Percentiles rank a stretch among this genome's conserved stretches.
Conservation (phyloP, 2,888 invertebrate species). For the Drosophila nigricruria region DNA sequence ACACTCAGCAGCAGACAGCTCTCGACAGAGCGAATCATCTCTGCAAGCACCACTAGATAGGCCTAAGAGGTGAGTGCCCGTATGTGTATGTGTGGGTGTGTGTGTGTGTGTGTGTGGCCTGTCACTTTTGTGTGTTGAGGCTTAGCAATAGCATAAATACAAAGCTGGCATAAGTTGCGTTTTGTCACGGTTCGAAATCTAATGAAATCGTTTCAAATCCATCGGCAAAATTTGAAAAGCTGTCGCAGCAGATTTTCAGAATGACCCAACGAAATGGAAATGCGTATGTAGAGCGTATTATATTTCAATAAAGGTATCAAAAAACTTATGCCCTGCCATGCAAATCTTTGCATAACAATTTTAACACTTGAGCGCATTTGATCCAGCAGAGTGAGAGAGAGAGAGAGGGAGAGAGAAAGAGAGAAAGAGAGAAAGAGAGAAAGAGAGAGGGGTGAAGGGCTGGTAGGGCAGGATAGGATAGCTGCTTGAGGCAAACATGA, state of each 20-base stretch:
- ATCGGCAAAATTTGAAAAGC: slow-evolving; percentile 27
- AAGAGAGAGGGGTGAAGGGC: not conserved
- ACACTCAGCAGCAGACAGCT: slow-evolving; percentile 42
- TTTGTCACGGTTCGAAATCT: slow-evolving; percentile 69
- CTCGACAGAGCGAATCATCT: slow-evolving; percentile 18
- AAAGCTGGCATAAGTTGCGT: slow-evolving; percentile 70
- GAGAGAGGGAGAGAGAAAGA: not conserved
- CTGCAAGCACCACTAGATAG: slow-evolving; percentile 17
- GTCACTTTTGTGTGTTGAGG: slow-evolving; percentile 33
- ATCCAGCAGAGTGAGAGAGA: slow-evolving; percentile 38
- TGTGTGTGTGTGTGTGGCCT: not conserved
- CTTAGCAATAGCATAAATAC: slow-evolving; percentile 68
- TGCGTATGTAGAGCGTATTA: slow-evolving; percentile 61
- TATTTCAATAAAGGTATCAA: slow-evolving; percentile 74
- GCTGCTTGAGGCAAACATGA: slow-evolving; percentile 73
- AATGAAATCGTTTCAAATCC: slow-evolving; percentile 38
- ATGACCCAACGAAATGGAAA: slow-evolving; percentile 53
- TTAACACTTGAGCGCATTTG: slow-evolving; percentile 74
- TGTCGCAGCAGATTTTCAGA: slow-evolving; percentile 28
- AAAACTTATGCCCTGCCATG: slow-evolving; percentile 58
- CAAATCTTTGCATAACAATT: slow-evolving; percentile 75
- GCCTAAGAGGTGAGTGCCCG: slow-evolving; percentile 7
- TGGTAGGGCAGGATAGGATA: not conserved
- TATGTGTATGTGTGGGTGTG: slow-evolving; percentile 14
- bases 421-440: slow-evolving; percentile 2